Evolutionary conservation across 2,113 vertebrate genomes (phyloP).

Genomic region (Dissostichus mawsoni): DNA sequence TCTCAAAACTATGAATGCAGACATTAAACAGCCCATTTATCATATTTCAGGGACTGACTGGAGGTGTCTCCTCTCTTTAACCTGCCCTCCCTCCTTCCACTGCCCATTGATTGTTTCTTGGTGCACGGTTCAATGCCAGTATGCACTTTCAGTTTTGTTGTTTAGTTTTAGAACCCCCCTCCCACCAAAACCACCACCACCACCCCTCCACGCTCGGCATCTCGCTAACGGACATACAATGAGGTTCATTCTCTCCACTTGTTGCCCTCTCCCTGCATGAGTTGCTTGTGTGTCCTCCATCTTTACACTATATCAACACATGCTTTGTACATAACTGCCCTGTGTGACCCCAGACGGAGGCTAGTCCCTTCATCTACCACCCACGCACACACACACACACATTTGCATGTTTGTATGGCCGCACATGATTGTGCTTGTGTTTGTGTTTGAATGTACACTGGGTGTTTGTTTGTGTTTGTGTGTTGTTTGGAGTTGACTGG

Average conservation of each 20-base stretch:
- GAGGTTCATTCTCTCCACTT: conserved; percentile 73
- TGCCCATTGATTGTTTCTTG: conserved; percentile 51
- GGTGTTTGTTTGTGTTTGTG: conserved; percentile 35
- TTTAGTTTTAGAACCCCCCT: conserved; percentile 47
- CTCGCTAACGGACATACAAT: conserved; percentile 70
- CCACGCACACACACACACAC: conserved; percentile 8
- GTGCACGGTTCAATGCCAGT: conserved; percentile 51
- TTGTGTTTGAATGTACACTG: conserved; percentile 11
- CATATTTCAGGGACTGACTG: conserved; percentile 70
- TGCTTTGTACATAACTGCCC: conserved; percentile 74
- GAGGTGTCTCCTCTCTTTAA: conserved; percentile 48
- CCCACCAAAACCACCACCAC: conserved; percentile 13
- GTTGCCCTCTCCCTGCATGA: conserved; percentile 72
- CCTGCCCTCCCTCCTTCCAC: conserved; percentile 22
- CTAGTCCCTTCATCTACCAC: conserved; percentile 48
- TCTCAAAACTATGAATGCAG: conserved; percentile 70
- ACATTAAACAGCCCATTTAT: conserved; percentile 78
- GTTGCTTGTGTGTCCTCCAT: conserved; percentile 70
- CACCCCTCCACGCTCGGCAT: conserved; percentile 41
- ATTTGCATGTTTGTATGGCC: conserved; percentile 46
- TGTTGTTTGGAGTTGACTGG: conserved; percentile 10
- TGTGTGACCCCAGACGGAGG: conserved; percentile 56
- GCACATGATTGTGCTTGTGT: conserved; percentile 36
- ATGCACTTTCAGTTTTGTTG: conserved; percentile 54
- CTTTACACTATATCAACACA: conserved; percentile 78